phyloP scores from a whole-genome alignment of 2,888 invertebrate genomes.

The Sceliomorpha sp. region DNA sequence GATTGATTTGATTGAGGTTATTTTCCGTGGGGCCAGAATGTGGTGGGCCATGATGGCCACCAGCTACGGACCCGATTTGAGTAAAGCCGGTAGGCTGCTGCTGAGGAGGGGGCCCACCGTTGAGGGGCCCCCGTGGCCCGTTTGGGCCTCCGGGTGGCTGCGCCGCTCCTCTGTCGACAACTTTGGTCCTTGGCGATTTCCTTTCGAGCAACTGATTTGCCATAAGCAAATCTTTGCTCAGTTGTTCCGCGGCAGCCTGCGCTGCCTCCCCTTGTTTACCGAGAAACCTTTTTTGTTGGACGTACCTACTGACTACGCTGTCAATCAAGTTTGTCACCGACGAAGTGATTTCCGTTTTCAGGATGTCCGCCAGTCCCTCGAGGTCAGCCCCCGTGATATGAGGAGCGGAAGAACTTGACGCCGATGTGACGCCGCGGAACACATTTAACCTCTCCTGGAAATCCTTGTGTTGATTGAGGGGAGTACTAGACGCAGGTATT shows the following conservation, averaged over 20 bases:
- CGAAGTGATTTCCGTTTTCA: conserved; percentile 94
- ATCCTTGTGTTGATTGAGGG: conserved; percentile 82
- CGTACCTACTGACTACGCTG: conserved; percentile 91
- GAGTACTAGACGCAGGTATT: conserved; percentile 81
- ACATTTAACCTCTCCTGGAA: conserved; percentile 89
- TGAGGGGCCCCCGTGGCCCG: conserved; percentile 79
- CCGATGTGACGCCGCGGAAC: conserved; percentile 85
- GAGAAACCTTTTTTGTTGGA: conserved; percentile 88
- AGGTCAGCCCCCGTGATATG: conserved; percentile 88
- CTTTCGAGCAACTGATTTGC: conserved; percentile 91
- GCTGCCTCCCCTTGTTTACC: conserved; percentile 90
- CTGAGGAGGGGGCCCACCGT: conserved; percentile 78
- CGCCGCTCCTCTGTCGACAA: conserved; percentile 84
- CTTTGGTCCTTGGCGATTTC: conserved; percentile 91
- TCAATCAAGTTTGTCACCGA: conserved; percentile 92
- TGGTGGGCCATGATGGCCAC: conserved; percentile 73
- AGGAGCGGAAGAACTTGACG: conserved; percentile 83
- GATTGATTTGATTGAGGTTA: conserved; percentile 83
- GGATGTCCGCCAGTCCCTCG: conserved; percentile 93
- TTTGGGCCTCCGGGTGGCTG: conserved; percentile 80
- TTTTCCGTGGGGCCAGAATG: conserved; percentile 79
- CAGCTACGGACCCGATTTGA: conserved; percentile 82
- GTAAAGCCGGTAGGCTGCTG: conserved; percentile 82
- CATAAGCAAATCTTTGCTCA: conserved; percentile 91
- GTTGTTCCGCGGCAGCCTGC: conserved; percentile 89